Percentiles rank a stretch among this genome's conserved stretches.
phyloP scores from a whole-genome alignment of 2,888 invertebrate species.

The Drosophila prolongata region DNA sequence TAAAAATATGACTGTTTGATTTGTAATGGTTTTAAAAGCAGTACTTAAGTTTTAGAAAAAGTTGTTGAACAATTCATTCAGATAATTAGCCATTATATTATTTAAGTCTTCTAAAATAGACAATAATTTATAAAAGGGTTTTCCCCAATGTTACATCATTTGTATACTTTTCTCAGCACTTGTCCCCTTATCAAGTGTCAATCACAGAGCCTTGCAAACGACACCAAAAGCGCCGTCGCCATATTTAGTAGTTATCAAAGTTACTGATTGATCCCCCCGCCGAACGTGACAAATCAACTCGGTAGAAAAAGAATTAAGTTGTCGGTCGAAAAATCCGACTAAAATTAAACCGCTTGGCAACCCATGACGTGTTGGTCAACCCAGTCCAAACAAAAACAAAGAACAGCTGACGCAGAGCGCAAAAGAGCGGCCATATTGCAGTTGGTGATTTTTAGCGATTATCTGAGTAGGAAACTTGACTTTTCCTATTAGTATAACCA shows the following conservation, averaged over 20 bases:
- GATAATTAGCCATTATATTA: too few species aligned
- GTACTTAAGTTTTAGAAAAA: too few species aligned
- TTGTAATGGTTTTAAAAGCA: too few species aligned
- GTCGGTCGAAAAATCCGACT: slow-evolving; percentile 32
- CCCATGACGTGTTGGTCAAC: slow-evolving; percentile 57
- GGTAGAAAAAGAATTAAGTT: slow-evolving; percentile 42
- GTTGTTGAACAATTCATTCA: too few species aligned
- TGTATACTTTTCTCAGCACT: background rate
- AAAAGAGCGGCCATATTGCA: slow-evolving; percentile 60
- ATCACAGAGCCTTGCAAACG: slow-evolving; percentile 6
- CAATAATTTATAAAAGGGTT: background rate
- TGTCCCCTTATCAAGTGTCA: slow-evolving; percentile 40
- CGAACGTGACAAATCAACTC: slow-evolving; percentile 26
- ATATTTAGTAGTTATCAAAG: slow-evolving; percentile 44
- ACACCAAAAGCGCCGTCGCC: slow-evolving; percentile 17
- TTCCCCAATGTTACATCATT: slow-evolving; percentile 11
- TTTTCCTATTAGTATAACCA: slow-evolving; percentile 1
- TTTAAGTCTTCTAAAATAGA: too few species aligned
- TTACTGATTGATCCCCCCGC: slow-evolving; percentile 54
- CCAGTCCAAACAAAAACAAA: slow-evolving; percentile 67
- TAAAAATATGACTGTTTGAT: too few species aligned
- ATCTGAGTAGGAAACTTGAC: slow-evolving; percentile 38
- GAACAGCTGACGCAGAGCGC: slow-evolving; percentile 75
- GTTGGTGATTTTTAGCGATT: slow-evolving; percentile 6
- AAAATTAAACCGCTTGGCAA: slow-evolving; percentile 57